phyloP scores from a whole-genome alignment of 2,113 vertebrate genomes.

The Rostratula benghalensis region DNA sequence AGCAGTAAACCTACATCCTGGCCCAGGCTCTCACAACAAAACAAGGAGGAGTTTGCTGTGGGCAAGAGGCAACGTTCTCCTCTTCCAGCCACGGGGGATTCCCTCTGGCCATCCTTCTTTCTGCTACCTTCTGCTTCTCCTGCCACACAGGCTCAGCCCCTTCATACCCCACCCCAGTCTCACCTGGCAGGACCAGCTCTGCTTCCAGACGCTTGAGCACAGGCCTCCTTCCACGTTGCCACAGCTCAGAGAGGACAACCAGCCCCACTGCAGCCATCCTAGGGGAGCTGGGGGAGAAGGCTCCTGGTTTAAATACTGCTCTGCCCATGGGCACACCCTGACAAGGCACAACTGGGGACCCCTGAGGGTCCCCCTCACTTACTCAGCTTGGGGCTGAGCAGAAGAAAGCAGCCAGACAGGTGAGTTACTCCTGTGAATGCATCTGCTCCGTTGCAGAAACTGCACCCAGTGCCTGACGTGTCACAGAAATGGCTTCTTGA shows the following conservation, averaged over 20 bases:
- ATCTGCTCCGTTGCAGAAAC: background rate
- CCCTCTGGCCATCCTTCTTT: background rate
- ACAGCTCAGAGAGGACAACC: accelerated
- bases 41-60: background rate
- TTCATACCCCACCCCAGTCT: background rate
- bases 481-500: accelerated
- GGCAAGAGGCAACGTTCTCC: background rate
- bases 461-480: accelerated
- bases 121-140: background rate
- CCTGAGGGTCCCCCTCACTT: background rate
- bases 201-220: accelerated
- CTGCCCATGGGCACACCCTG: background rate
- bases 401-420: background rate
- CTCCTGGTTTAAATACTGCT: background rate
- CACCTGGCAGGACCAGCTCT: background rate
- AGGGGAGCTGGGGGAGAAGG: accelerated
- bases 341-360: background rate
- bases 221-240: accelerated
- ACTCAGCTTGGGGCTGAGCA: background rate
- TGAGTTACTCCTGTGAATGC: accelerated
- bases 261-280: accelerated
- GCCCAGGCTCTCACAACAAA: accelerated
- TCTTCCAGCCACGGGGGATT: background rate
- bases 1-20: background rate
- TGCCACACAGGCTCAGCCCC: accelerated